Evolutionary conservation across 2,888 invertebrate genomes (phyloP).

Genomic region (Acanthosepion lycidas): DNA sequence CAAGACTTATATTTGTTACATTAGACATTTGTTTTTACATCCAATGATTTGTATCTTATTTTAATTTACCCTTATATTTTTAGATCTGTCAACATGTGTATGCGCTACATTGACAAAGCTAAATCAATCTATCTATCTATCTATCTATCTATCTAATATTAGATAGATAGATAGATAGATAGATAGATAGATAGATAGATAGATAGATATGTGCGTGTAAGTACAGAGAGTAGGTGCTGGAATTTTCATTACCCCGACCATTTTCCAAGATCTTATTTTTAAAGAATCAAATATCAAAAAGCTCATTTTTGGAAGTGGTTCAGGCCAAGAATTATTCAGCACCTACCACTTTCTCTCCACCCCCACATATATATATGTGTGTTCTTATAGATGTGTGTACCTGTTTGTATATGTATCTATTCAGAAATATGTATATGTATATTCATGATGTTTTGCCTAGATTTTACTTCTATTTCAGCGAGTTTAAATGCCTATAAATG

Average conservation of each 20-base stretch:
- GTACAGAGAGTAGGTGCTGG: neutral
- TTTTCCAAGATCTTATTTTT: too few species aligned
- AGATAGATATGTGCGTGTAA: neutral
- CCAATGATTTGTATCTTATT: too few species aligned
- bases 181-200: neutral
- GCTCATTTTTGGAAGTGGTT: too few species aligned
- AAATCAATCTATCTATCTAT: too few species aligned
- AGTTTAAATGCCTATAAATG: neutral
- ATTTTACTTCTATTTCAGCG: neutral
- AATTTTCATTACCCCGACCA: too few species aligned
- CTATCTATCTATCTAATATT: neutral
- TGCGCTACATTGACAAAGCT: too few species aligned
- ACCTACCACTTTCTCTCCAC: neutral
- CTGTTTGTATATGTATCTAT: neutral
- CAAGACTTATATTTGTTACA: too few species aligned
- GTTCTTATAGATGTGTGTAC: neutral
- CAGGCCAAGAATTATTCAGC: neutral
- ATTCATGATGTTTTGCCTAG: neutral
- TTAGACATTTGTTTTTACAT: too few species aligned
- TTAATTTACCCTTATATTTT: too few species aligned
- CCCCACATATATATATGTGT: neutral
- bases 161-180: slow-evolving; percentile 3
- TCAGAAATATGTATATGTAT: neutral
- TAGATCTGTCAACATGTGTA: too few species aligned
- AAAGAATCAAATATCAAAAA: too few species aligned